These are phyloP conservation scores for Myiopsitta monachus DNA, from an alignment of 2,113 vertebrate species.

Conservation along the genomic window DNA sequence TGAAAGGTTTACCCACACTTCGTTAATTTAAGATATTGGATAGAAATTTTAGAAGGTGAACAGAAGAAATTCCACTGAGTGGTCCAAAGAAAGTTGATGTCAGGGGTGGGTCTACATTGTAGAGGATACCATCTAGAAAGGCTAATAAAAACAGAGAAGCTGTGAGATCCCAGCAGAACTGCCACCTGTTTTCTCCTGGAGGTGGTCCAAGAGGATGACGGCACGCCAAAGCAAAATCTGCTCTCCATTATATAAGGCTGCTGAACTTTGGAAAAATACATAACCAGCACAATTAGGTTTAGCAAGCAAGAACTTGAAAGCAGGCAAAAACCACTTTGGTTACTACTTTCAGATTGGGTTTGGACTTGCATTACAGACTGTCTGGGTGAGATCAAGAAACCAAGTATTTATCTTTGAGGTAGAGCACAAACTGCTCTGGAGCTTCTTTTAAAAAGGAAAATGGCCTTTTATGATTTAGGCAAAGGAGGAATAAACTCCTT, in stretches of 20 bases:
- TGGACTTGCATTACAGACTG: background rate
- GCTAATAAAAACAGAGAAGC: conserved; percentile 35
- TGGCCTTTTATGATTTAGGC: background rate
- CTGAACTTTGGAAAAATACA: background rate
- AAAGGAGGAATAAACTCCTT: background rate
- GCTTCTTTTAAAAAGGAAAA: background rate
- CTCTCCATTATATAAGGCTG: background rate
- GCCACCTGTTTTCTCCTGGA: conserved; percentile 15
- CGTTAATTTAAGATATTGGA: background rate
- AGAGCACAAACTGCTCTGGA: background rate
- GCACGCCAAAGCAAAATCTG: background rate
- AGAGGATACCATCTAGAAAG: background rate
- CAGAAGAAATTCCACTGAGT: background rate
- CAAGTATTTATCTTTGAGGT: background rate
- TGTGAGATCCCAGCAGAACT: conserved; percentile 29
- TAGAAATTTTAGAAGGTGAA: conserved; percentile 23
- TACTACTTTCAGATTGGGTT: background rate
- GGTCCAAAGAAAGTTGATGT: background rate
- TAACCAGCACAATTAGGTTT: background rate
- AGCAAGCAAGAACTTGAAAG: background rate
- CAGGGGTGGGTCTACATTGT: background rate
- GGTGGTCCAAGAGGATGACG: background rate
- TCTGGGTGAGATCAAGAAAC: conserved; percentile 31
- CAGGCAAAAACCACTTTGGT: background rate
- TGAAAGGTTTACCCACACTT: background rate